Evolutionary conservation across 1,140 invertebrate species (phyloP).

Genomic region (Ridgeia piscesae): DNA sequence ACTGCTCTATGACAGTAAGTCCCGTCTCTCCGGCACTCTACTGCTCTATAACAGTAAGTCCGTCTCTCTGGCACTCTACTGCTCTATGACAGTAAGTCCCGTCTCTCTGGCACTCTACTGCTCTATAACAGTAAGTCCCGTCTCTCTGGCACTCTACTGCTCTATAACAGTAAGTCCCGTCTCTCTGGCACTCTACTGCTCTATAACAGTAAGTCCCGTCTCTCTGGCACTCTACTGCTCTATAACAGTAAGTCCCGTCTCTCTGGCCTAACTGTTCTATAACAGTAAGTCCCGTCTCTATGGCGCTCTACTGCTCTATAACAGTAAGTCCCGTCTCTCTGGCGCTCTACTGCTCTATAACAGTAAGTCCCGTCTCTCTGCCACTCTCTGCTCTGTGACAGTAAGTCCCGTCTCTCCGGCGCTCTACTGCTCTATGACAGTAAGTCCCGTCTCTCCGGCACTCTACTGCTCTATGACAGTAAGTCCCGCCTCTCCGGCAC

Average conservation of each 20-base stretch:
- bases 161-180: background rate
- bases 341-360: slow-evolving; percentile 78
- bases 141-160: background rate
- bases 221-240: background rate
- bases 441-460: slow-evolving; percentile 50
- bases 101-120: slow-evolving; percentile 61
- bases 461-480: background rate
- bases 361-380: slow-evolving; percentile 63
- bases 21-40: slow-evolving; percentile 51
- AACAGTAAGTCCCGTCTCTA: slow-evolving; percentile 69
- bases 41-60: slow-evolving; percentile 84
- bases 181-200: slow-evolving; percentile 65
- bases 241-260: background rate
- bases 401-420: too few species aligned
- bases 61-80: background rate
- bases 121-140: slow-evolving; percentile 80
- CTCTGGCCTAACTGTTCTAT: slow-evolving; percentile 68
- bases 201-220: slow-evolving; percentile 76
- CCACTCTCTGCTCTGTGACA: background rate
- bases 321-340: too few species aligned
- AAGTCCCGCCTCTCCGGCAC: too few species aligned
- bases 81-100: background rate
- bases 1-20: background rate
- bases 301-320: background rate
- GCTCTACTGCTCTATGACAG: slow-evolving; percentile 85